Base-by-base conservation (phyloP, 92 coral and sea anemone genomes). In the Epizoanthus scotinus region DNA sequence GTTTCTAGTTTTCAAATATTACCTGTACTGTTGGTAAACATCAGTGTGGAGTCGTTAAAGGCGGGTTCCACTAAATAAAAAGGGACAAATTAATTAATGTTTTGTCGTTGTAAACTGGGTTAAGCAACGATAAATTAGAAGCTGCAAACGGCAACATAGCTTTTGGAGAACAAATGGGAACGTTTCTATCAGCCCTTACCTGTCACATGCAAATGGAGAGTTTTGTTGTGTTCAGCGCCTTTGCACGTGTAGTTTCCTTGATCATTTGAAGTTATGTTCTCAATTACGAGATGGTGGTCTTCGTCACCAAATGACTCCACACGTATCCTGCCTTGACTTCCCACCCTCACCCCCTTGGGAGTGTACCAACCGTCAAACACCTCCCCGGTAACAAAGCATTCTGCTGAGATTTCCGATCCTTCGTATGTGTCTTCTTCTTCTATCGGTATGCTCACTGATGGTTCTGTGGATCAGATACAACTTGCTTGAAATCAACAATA, bases 311-410 rank as follows among this genome's bases (percentile, higher is more conserved):
- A 28, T 42, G 72, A 18, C 2, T 67, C 72, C 3, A 28, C 10
- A 21, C 54, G 53, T 22, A 38, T 67, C 42, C 72, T 38, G 28
- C 72, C 72, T n/a, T 38, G 8, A 2, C 42, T 15, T 1, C 53
- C 72, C 28, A 67, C 53, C 72, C 54, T 67, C 52, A 34, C 72
- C 54, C 72, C 72, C 29, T n/a, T 67, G 29, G 72, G 72, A 19
- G 72, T 67, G 72, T 67, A 67, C 72, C 72, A 67, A 18, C 72
- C 54, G 13, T 13, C 54, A 67, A 67, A 67, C 13, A 8, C 21
- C 7, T 67, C 12, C 21, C 72, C 72, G 6, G 53, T 5, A 0
- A 67, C 71, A 1, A 67, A 8, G 15, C 71, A 67, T 49, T 36
- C 71, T 1, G 71, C 71, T 12, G 52, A 36, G 28, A 67, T 19